A percentile compares a stretch with the other conserved stretches of the same genome.
phyloP scores from a whole-genome alignment of 2,797 vertebrate species.

The Clamator glandarius region DNA sequence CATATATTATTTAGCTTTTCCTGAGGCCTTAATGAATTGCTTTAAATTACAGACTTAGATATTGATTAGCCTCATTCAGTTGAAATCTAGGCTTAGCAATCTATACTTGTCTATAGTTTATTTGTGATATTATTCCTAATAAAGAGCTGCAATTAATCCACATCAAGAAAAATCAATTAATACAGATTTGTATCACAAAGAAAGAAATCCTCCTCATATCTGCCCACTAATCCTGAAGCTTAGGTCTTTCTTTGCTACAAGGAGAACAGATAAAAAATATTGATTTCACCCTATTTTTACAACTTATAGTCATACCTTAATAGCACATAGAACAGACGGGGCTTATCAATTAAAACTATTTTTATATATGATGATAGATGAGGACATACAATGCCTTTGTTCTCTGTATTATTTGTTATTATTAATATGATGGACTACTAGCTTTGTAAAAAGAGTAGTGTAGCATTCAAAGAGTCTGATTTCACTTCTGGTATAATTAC shows the following conservation, averaged over 20 bases:
- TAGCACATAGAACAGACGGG: constrained; percentile 52
- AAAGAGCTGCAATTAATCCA: constrained; percentile 77
- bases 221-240: constrained; percentile 69
- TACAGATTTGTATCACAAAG: constrained; percentile 77
- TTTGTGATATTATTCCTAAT: constrained; percentile 72
- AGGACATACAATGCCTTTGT: not conserved
- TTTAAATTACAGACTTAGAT: constrained; percentile 57
- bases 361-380: not conserved
- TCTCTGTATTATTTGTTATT: constrained; percentile 33
- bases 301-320: constrained; percentile 49
- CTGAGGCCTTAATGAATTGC: constrained; percentile 64
- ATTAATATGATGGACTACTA: not conserved
- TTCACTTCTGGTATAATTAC: not conserved
- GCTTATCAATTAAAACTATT: constrained; percentile 62
- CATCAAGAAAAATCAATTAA: constrained; percentile 79
- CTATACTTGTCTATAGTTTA: constrained; percentile 63
- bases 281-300: constrained; percentile 68
- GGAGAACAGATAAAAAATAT: constrained; percentile 63
- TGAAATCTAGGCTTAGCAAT: constrained; percentile 69
- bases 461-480: not conserved
- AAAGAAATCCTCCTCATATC: constrained; percentile 69
- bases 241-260: constrained; percentile 59
- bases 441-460: not conserved
- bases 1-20: constrained; percentile 55
- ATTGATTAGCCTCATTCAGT: constrained; percentile 75